A percentile compares a stretch with the other conserved stretches of the same genome.
These are phyloP conservation scores for Entomobrya proxima DNA, from an alignment of 2,888 invertebrate species.

Conservation along the genomic window DNA sequence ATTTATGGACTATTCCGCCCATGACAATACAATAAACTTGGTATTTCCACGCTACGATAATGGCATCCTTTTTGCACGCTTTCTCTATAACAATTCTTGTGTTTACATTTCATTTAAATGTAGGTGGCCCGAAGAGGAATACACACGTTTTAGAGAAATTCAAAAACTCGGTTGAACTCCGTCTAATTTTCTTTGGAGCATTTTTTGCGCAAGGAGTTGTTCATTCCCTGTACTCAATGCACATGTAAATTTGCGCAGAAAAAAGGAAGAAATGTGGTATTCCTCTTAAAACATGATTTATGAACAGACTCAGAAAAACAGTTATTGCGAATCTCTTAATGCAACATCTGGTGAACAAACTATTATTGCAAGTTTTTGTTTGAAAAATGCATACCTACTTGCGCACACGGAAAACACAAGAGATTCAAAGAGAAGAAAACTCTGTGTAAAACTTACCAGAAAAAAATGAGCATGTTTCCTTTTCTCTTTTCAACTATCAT, in stretches of 20 bases:
- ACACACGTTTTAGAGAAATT: background rate
- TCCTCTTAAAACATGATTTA: background rate
- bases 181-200: no score
- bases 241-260: no score
- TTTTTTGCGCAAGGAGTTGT: no score
- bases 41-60: background rate
- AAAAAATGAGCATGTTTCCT: constrained; percentile 18
- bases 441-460: constrained; percentile 5
- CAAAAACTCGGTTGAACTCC: background rate
- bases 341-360: constrained; percentile 11
- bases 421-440: no score
- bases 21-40: background rate
- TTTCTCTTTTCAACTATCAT: background rate
- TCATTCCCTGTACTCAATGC: no score
- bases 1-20: background rate
- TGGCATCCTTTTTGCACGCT: background rate
- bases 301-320: background rate
- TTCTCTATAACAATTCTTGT: background rate
- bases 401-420: background rate
- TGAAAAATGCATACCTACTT: background rate
- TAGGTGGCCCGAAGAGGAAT: background rate
- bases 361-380: background rate
- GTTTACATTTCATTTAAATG: background rate
- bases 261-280: no score
- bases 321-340: background rate